Percentiles rank a stretch among this genome's conserved stretches.
Conservation (phyloP, 2,113 vertebrate genomes). For the Prunella himalayana region DNA sequence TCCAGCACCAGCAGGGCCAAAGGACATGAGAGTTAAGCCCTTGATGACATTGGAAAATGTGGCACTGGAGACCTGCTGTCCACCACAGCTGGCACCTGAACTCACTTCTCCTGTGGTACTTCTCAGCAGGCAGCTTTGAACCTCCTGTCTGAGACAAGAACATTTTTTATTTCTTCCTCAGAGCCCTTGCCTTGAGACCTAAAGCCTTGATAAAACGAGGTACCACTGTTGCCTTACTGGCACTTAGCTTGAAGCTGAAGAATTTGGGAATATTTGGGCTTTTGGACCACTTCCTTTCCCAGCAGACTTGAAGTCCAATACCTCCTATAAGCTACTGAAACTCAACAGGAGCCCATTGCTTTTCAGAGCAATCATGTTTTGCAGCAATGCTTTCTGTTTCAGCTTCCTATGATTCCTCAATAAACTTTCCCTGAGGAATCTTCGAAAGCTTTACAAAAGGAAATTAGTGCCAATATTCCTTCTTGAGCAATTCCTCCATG, state of each 20-base stretch:
- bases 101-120: fast-evolving
- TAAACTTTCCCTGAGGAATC: background rate
- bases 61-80: background rate
- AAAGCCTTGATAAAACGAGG: background rate
- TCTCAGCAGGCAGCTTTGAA: background rate
- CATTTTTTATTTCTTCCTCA: background rate
- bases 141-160: background rate
- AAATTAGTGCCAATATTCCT: background rate
- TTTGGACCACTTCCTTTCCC: background rate
- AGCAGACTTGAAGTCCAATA: background rate
- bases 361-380: background rate
- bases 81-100: background rate
- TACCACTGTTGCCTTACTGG: background rate
- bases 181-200: background rate
- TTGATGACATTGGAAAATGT: background rate
- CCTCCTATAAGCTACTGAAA: background rate
- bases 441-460: background rate
- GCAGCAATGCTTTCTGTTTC: background rate
- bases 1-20: background rate
- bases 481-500: background rate
- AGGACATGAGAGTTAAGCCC: background rate
- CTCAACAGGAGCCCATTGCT: background rate
- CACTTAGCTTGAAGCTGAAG: background rate
- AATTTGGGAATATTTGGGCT: background rate
- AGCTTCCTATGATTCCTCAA: background rate